phyloP scores from a whole-genome alignment of 2,888 invertebrate genomes.

The Agonopterix heracliana region DNA sequence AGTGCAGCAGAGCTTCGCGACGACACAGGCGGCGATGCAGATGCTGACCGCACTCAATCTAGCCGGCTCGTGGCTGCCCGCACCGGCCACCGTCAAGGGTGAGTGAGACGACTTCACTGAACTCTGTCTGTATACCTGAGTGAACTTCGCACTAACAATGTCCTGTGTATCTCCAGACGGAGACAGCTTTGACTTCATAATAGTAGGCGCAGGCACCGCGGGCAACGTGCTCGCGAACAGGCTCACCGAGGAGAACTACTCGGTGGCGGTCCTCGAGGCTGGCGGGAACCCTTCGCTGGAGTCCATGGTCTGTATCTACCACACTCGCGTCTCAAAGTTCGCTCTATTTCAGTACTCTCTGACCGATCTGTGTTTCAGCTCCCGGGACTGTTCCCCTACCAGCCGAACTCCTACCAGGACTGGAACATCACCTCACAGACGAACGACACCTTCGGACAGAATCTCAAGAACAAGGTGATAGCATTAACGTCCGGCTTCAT shows the following conservation, averaged over 20 bases:
- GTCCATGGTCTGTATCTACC: constrained; percentile 8
- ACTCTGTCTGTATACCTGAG: neutral
- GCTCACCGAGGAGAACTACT: constrained; percentile 22
- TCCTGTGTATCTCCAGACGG: constrained; percentile 19
- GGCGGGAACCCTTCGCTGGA: constrained; percentile 44
- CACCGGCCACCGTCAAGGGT: neutral
- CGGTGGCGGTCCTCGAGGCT: constrained; percentile 78
- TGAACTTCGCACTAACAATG: neutral
- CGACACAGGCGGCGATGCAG: neutral
- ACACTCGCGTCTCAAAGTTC: constrained; percentile 1
- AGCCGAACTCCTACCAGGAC: constrained; percentile 14
- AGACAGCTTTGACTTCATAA: constrained; percentile 74
- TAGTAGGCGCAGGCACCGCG: constrained; percentile 81
- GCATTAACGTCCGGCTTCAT: constrained; percentile 12
- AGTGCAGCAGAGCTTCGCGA: neutral
- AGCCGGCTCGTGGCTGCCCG: neutral
- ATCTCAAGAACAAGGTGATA: neutral
- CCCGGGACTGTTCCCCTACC: constrained; percentile 17
- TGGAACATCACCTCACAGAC: constrained; percentile 19
- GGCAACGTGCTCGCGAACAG: constrained; percentile 29
- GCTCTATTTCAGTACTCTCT: neutral
- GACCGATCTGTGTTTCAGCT: neutral
- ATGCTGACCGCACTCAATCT: neutral
- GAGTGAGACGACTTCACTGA: neutral
- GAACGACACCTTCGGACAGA: neutral